phyloP scores from a whole-genome alignment of 2,888 invertebrate species.

The Melieria omissa region DNA sequence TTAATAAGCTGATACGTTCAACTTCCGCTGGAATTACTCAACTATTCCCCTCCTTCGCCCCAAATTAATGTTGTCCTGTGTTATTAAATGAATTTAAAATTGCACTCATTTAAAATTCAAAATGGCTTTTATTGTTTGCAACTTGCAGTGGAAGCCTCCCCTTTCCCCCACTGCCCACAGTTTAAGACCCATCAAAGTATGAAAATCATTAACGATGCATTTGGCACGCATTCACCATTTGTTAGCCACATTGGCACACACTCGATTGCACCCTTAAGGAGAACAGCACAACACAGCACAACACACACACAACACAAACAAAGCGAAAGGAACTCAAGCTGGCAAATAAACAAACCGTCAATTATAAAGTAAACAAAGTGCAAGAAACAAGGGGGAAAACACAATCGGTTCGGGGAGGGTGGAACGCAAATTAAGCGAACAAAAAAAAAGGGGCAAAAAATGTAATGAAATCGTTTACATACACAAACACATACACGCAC shows the following conservation, averaged over 20 bases:
- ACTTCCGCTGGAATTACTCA: too few relatives aligned
- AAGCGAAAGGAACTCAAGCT: too few relatives aligned
- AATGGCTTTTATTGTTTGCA: neutral
- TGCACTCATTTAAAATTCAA: neutral
- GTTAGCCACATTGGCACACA: conserved; percentile 20
- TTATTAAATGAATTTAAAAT: neutral
- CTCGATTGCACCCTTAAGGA: neutral
- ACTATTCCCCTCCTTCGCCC: neutral
- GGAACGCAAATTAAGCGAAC: neutral
- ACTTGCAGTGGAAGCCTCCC: neutral
- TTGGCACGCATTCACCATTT: conserved; percentile 7
- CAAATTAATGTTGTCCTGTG: neutral
- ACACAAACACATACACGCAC: neutral
- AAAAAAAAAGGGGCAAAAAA: neutral
- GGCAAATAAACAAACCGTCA: too few relatives aligned
- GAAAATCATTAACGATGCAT: conserved; percentile 30
- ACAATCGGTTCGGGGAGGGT: neutral
- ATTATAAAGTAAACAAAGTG: too few relatives aligned
- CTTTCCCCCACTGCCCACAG: neutral
- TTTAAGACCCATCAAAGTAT: conserved; percentile 33
- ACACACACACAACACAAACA: too few relatives aligned
- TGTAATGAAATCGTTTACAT: too few relatives aligned
- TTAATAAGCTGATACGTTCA: too few relatives aligned
- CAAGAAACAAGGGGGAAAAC: too few relatives aligned
- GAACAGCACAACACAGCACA: too few relatives aligned